A percentile compares a stretch with the other conserved stretches of the same genome.
Evolutionary conservation across 1,140 invertebrate genomes (phyloP).

Genomic region (Cotesia chilonis): DNA sequence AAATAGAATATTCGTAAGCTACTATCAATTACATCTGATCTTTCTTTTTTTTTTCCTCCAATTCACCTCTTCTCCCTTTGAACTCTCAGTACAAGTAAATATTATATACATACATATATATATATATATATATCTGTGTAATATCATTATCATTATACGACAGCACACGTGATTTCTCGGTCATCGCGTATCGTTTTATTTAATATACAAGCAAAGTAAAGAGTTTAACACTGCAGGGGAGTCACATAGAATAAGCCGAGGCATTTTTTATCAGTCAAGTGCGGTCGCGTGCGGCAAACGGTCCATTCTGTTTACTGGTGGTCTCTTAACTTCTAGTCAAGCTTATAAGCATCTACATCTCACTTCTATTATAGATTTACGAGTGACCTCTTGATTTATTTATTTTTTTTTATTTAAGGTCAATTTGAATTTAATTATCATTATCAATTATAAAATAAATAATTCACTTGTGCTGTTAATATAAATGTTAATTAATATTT

Average conservation of each 20-base stretch:
- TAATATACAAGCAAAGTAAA: not conserved
- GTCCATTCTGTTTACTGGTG: constrained; percentile 37
- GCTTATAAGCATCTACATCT: not conserved
- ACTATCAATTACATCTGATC: no score
- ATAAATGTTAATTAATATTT: not conserved
- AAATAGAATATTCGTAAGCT: no score
- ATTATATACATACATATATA: no score
- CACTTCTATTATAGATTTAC: not conserved
- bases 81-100: no score
- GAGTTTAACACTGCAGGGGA: constrained; percentile 12
- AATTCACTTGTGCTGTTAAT: not conserved
- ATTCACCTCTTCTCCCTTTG: not conserved
- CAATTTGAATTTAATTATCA: no score
- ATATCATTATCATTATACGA: not conserved
- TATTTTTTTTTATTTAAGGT: not conserved
- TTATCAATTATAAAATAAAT: not conserved
- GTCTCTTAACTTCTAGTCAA: constrained; percentile 24
- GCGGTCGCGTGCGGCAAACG: constrained; percentile 53
- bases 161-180: constrained; percentile 29
- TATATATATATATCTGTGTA: no score
- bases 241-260: constrained; percentile 37
- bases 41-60: no score
- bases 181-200: constrained; percentile 19
- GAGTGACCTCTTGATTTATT: not conserved
- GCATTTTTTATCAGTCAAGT: constrained; percentile 61